Base-by-base conservation (phyloP, 2,888 invertebrate genomes). In the Tricholauxania praeusta region DNA sequence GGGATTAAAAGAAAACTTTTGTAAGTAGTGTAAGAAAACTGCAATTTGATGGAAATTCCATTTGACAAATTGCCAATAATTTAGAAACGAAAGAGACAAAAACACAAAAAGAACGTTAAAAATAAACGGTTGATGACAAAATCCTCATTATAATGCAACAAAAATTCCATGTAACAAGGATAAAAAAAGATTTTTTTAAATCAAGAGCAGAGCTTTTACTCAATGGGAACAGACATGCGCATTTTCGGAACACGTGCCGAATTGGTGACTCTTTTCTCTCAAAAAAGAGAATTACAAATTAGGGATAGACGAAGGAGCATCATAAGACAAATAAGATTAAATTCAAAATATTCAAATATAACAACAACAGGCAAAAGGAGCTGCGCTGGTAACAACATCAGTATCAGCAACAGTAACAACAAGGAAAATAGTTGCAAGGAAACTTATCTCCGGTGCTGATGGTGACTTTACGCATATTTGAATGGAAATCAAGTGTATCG, bases 181-280 rank as follows among this genome's bases (percentile, higher is more conserved):
- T 10, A 10, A 39, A 12, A 39, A 55, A 15, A 19, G 51, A 59
- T 17, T 51, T 55, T 10, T 8, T 28, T 12, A 12, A 32, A 2
- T 4, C n/a, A 57, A 14, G 67, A 57, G 47, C 8, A 32, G 55
- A 69, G 60, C 60, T 51, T 47, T 17, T 1, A 3, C 12, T 51
- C 19, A 68, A 28, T 63, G 47, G 39, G 70, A 70, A 70, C 70
- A 53, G 70, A 52, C 70, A 62, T 70, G 70, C 70, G 70, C 52
- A 5, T 10, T 70, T 17, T 17, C 7, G 19, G 12, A 62, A 28
- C 69, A 70, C 69, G 69, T 70, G 69, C 19, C 14, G 39, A 3
- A 10, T n/a, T 48, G 22, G 53, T 28, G 32, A 52, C 32, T 12
- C 28, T 1, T 32, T 17, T 10, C 55, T 47, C 53, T 67, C 48